Base-by-base conservation (phyloP, 2,888 invertebrate species). In the Calephelis perditalis region DNA sequence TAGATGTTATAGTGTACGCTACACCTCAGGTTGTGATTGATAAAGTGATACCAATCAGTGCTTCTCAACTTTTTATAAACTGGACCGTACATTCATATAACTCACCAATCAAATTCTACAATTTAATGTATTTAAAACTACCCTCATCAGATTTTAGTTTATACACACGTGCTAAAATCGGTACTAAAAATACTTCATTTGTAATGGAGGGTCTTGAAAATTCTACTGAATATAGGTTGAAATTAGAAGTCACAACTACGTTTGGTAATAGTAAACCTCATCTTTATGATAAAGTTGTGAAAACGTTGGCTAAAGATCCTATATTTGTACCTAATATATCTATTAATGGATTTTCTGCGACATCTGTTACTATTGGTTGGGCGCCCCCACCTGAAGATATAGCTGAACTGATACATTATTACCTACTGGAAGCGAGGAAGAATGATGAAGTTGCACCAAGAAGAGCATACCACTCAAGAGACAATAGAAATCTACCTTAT, bases 281-380 rank as follows among this genome's bases (percentile, higher is more conserved):
- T 63, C 85, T 87, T 1, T 91, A 91, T 64, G 89, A 89, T 37
- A 81, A 87, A 10, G 85, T 89, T 60, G 92, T 78, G 0, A 65
- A 81, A 55, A 96, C 96, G 0, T 79, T 96, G 49, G 90, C 89
- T 2, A 86, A 92, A 78, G 96, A 96, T 85, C 96, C 96, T 0
- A 87, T 92, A 64, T 97, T 96, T 74, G 92, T 95, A 54, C 97
- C 97, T 0, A 94, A 94, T 74, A 94, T 96, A 52, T 93, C 94
- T 54, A 94, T 96, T 0, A 96, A 95, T 46, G 97, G 89, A 0
- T 90, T 90, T 62, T 87, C 89, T 91, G 86, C 90, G 0, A 94
- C 94, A 36, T 96, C 96, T 0, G 95, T 97, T 63, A 96, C 96
- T 0, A 94, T 97, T 58, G 94, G 95, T 0, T 97, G 96, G 96